Percentiles rank a stretch among this genome's conserved stretches.
Conservation (phyloP, 2,888 invertebrate genomes). For the Ramazzottius varieornatus region DNA sequence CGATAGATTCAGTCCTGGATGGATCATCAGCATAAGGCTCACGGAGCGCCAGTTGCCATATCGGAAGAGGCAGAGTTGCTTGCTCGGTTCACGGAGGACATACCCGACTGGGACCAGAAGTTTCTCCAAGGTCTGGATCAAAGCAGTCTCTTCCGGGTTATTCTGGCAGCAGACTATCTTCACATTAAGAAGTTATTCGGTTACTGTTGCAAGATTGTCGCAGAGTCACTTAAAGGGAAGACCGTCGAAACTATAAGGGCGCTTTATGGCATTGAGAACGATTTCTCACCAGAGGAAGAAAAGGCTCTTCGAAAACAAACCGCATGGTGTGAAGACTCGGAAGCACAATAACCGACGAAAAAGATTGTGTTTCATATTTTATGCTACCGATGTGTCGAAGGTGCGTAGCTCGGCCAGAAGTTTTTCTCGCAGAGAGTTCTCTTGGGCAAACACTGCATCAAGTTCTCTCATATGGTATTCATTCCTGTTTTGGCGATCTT, state of each 20-base stretch:
- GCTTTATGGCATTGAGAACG: conserved; percentile 31
- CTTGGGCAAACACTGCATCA: no score
- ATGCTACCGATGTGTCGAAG: no score
- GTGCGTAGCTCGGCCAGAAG: no score
- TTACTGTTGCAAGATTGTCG: neutral
- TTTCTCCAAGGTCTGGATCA: neutral
- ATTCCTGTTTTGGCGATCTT: no score
- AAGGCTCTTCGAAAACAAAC: conserved; percentile 90
- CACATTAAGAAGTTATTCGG: neutral
- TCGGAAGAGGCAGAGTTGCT: neutral
- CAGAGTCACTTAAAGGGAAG: neutral
- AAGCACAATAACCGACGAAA: no score
- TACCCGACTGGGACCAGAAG: neutral
- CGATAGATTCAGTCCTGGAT: neutral
- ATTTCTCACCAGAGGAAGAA: conserved; percentile 57
- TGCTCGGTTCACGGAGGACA: neutral
- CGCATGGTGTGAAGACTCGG: conserved; percentile 53
- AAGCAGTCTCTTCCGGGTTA: neutral
- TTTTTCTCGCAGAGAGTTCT: no score
- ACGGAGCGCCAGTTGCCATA: neutral
- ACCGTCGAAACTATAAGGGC: neutral
- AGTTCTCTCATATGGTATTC: no score
- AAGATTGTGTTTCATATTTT: no score
- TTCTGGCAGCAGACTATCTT: neutral
- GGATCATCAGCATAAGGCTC: neutral